Evolutionary conservation across 2,888 invertebrate species (phyloP).

Genomic region (Oxyscelio sp.): DNA sequence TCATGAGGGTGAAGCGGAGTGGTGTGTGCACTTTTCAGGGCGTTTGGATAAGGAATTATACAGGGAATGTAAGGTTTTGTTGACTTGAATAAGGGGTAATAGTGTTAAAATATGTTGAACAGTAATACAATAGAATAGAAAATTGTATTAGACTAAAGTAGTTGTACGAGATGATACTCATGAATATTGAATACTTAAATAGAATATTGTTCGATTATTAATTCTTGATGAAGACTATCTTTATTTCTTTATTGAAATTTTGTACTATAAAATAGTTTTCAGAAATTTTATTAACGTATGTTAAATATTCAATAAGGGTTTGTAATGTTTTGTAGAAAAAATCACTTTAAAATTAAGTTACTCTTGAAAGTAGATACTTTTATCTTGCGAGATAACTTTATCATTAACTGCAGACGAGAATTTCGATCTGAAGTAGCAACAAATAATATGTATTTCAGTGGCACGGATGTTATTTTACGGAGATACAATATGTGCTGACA

Average conservation of each 20-base stretch:
- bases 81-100: background rate
- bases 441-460: constrained; percentile 6
- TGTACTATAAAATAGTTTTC: too few relatives aligned
- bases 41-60: background rate
- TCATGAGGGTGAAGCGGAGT: background rate
- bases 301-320: too few relatives aligned
- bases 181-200: too few relatives aligned
- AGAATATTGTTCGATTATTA: too few relatives aligned
- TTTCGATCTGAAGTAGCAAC: background rate
- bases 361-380: constrained; percentile 30
- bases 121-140: background rate
- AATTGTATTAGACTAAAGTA: too few relatives aligned
- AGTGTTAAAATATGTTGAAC: background rate
- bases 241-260: too few relatives aligned
- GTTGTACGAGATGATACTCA: too few relatives aligned
- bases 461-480: constrained; percentile 6
- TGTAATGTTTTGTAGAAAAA: too few relatives aligned
- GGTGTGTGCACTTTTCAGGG: background rate
- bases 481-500: constrained; percentile 7
- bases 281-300: too few relatives aligned
- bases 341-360: too few relatives aligned
- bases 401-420: background rate
- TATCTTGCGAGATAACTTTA: constrained; percentile 22
- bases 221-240: too few relatives aligned
- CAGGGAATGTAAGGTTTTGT: constrained; percentile 1